Conservation (phyloP, 2,113 vertebrate genomes). For the Macroglossus sobrinus region DNA sequence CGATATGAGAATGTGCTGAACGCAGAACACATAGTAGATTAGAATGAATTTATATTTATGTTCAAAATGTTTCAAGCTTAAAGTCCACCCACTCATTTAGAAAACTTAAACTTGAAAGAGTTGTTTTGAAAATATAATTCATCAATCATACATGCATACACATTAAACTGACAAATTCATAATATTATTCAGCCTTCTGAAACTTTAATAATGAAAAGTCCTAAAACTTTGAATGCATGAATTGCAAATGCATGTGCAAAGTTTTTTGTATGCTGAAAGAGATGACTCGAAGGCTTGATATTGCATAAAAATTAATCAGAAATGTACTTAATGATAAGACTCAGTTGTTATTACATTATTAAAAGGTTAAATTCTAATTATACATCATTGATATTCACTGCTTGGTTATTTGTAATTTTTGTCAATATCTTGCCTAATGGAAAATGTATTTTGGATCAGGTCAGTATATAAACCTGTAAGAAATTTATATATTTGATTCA, state of each 20-base stretch:
- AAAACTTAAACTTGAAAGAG: slow-evolving; percentile 31
- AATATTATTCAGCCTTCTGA: slow-evolving; percentile 55
- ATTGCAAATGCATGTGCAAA: not conserved
- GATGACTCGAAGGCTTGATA: not conserved
- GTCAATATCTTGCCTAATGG: slow-evolving; percentile 12
- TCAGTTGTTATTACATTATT: slow-evolving; percentile 8
- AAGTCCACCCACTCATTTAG: slow-evolving; percentile 5
- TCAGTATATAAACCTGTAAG: not conserved
- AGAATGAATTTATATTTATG: slow-evolving; percentile 35
- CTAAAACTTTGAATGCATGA: slow-evolving; percentile 36
- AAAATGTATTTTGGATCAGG: slow-evolving; percentile 24
- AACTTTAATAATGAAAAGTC: slow-evolving; percentile 47
- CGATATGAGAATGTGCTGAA: not conserved
- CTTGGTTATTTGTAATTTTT: not conserved
- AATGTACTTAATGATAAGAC: not conserved
- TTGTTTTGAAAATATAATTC: slow-evolving; percentile 58
- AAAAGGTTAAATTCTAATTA: slow-evolving; percentile 43
- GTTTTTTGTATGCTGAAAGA: not conserved
- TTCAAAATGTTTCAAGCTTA: slow-evolving; percentile 59
- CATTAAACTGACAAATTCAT: slow-evolving; percentile 55
- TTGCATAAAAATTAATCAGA: not conserved
- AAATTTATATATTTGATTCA: not conserved
- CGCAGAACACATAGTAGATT: slow-evolving; percentile 36
- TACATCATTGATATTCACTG: not conserved
- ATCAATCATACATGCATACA: slow-evolving; percentile 17